Conservation (phyloP, 2,113 vertebrate species). For the Lampris incognitus region DNA sequence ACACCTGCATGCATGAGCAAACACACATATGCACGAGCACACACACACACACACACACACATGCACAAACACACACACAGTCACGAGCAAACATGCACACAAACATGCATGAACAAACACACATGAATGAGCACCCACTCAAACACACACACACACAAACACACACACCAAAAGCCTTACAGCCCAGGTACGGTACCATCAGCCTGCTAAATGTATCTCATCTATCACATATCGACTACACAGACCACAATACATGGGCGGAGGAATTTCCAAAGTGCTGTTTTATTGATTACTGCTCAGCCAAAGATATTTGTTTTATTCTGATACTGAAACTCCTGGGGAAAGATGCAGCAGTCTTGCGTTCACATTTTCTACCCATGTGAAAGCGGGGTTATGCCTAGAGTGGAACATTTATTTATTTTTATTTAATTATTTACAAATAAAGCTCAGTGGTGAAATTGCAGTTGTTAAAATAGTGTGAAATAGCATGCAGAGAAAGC, state of each 20-base stretch:
- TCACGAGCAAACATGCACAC: background rate
- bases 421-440: no score
- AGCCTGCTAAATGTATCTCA: slow-evolving; percentile 60
- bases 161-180: slow-evolving; percentile 9
- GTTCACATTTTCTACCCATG: background rate
- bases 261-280: slow-evolving; percentile 64
- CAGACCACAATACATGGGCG: slow-evolving; percentile 38
- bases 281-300: slow-evolving; percentile 2
- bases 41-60: background rate
- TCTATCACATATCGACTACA: slow-evolving; percentile 71
- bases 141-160: background rate
- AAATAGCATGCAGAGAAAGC: no score
- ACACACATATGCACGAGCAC: background rate
- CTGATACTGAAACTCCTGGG: slow-evolving; percentile 5
- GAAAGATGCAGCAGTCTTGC: no score
- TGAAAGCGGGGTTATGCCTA: no score
- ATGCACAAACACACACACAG: background rate
- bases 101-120: background rate
- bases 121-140: background rate
- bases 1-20: no score
- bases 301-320: slow-evolving; percentile 29
- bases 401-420: no score
- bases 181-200: slow-evolving; percentile 55
- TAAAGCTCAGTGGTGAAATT: no score
- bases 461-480: no score